Evolutionary conservation across 2,113 vertebrate genomes (phyloP).

Genomic region (Sorex araneus): DNA sequence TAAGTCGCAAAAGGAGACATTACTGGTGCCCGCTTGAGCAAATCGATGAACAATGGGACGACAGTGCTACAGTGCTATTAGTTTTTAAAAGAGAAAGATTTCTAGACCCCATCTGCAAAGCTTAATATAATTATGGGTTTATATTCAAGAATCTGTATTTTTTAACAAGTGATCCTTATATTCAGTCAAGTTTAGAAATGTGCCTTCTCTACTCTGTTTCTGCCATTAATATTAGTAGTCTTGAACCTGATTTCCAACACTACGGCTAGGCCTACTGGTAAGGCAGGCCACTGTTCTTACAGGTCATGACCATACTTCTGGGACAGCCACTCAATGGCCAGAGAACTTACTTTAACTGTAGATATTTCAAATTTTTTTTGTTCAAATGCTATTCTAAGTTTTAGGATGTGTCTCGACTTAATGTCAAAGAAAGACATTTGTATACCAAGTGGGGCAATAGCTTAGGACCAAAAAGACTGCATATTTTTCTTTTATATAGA

Average conservation of each 20-base stretch:
- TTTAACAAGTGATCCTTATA: not conserved
- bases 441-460: not conserved
- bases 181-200: not conserved
- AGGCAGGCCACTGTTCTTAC: no score
- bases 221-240: not conserved
- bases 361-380: not conserved
- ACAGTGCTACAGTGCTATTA: no score
- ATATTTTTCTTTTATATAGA: not conserved
- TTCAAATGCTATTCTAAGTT: constrained; percentile 5
- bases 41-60: no score
- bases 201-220: not conserved
- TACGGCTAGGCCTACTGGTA: rapidly evolving
- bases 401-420: not conserved
- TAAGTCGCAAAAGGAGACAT: no score
- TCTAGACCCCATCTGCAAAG: not conserved
- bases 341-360: not conserved
- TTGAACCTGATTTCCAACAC: not conserved
- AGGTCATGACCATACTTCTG: not conserved
- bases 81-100: not conserved
- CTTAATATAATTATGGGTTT: not conserved
- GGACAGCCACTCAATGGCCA: not conserved
- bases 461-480: not conserved
- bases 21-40: no score
- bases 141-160: not conserved
- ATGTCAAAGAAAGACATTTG: not conserved